phyloP scores from a whole-genome alignment of 2,888 invertebrate species.

The Synergus gifuensis region DNA sequence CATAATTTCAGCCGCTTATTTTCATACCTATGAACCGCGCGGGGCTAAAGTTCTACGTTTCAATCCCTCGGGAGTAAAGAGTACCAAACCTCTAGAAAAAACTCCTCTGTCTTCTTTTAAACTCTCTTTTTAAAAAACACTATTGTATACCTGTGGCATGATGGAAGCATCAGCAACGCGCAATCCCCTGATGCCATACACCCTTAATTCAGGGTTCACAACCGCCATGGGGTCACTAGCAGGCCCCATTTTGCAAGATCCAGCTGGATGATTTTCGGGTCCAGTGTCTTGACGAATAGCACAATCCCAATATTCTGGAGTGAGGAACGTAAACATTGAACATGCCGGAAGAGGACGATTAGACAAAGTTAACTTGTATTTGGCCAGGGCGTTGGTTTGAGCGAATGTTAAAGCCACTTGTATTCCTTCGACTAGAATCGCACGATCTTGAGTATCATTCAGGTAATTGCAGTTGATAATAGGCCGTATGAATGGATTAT shows the following conservation, averaged over 20 bases:
- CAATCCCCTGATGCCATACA: slow-evolving; percentile 82
- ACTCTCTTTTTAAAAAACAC: too few species aligned
- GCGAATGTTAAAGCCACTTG: slow-evolving; percentile 81
- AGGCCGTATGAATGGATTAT: slow-evolving; percentile 85
- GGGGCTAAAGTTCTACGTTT: too few species aligned
- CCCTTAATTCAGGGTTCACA: slow-evolving; percentile 84
- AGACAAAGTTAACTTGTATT: slow-evolving; percentile 67
- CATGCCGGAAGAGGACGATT: slow-evolving; percentile 66
- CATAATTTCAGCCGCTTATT: too few species aligned
- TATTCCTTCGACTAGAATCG: slow-evolving; percentile 83
- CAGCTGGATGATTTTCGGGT: slow-evolving; percentile 90
- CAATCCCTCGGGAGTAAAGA: too few species aligned
- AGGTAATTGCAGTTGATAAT: slow-evolving; percentile 90
- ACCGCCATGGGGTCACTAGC: slow-evolving; percentile 85
- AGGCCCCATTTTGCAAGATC: slow-evolving; percentile 91
- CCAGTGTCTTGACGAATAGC: slow-evolving; percentile 85
- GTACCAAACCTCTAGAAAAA: too few species aligned
- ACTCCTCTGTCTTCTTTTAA: too few species aligned
- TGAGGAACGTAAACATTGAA: slow-evolving; percentile 75
- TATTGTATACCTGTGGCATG: slow-evolving; percentile 79
- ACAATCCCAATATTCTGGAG: slow-evolving; percentile 88
- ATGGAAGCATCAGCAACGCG: slow-evolving; percentile 82
- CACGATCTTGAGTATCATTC: slow-evolving; percentile 82
- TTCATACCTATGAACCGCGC: too few species aligned
- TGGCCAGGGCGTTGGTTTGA: slow-evolving; percentile 79